Percentiles rank a stretch among this genome's conserved stretches.
These are phyloP conservation scores for Orius laevigatus DNA, from an alignment of 1,140 invertebrate species.

Conservation along the genomic window DNA sequence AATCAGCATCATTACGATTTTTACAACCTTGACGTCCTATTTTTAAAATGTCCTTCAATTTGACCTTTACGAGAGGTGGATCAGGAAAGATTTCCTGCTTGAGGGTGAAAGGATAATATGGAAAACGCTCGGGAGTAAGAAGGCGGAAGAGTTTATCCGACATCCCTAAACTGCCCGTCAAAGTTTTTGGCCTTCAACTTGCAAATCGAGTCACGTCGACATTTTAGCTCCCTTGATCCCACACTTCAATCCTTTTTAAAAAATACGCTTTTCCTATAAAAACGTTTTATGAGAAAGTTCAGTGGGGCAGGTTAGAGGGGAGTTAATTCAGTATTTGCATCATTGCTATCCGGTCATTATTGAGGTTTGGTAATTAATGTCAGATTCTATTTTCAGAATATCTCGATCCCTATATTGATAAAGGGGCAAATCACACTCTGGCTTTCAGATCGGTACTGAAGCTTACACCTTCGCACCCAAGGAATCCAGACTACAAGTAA, in stretches of 20 bases:
- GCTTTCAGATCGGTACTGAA: conserved; percentile 54
- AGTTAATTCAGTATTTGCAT: conserved; percentile 37
- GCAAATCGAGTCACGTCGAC: neutral
- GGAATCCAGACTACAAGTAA: conserved; percentile 50
- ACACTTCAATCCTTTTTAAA: neutral
- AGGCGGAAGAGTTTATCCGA: neutral
- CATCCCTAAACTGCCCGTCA: neutral
- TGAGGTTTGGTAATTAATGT: neutral
- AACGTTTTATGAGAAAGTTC: neutral
- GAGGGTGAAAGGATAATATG: neutral
- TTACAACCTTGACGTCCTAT: too few species aligned
- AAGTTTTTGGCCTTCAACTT: neutral
- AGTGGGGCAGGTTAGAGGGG: neutral
- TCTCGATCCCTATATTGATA: conserved; percentile 43
- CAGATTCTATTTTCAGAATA: conserved; percentile 37
- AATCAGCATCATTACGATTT: too few species aligned
- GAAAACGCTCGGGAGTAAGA: neutral
- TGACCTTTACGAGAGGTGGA: neutral
- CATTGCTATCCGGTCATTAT: neutral
- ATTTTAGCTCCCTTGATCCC: neutral
- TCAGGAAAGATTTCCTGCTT: too few species aligned
- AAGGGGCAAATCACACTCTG: conserved; percentile 33
- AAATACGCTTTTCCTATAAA: neutral
- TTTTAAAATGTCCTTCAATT: too few species aligned
- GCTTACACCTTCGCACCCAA: conserved; percentile 50